Percentiles rank a stretch among this genome's conserved stretches.
Evolutionary conservation across 2,797 vertebrate genomes (phyloP).

Genomic region (Syndactyla subalaris): DNA sequence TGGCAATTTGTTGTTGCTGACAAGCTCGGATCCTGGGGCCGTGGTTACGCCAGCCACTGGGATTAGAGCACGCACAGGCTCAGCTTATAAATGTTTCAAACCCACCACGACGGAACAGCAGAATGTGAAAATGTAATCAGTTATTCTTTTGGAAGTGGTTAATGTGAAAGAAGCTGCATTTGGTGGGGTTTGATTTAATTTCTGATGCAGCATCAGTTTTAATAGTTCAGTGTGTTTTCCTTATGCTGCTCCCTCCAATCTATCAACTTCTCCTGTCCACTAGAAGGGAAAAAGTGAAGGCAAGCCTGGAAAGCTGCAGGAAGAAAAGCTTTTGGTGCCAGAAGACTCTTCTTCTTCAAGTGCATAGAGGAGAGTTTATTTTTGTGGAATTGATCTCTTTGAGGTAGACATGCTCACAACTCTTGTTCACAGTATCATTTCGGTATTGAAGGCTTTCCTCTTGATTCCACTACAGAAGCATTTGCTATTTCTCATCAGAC

Average conservation of each 20-base stretch:
- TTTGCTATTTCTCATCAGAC: neutral
- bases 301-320: neutral
- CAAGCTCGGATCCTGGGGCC: slow-evolving; percentile 38
- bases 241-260: neutral
- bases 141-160: neutral
- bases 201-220: neutral
- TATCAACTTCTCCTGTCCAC: neutral
- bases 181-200: neutral
- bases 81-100: slow-evolving; percentile 50
- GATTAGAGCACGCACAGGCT: slow-evolving; percentile 16
- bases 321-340: neutral
- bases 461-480: neutral
- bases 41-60: slow-evolving; percentile 10
- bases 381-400: neutral
- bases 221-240: neutral
- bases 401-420: rapidly evolving
- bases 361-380: neutral
- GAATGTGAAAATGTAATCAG: neutral
- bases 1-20: slow-evolving; percentile 68
- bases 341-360: neutral
- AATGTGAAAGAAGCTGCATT: neutral
- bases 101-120: neutral
- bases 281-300: neutral
- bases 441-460: neutral
- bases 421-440: neutral